Base-by-base conservation (phyloP, 1,140 invertebrate genomes). In the Micrasema minimum region DNA sequence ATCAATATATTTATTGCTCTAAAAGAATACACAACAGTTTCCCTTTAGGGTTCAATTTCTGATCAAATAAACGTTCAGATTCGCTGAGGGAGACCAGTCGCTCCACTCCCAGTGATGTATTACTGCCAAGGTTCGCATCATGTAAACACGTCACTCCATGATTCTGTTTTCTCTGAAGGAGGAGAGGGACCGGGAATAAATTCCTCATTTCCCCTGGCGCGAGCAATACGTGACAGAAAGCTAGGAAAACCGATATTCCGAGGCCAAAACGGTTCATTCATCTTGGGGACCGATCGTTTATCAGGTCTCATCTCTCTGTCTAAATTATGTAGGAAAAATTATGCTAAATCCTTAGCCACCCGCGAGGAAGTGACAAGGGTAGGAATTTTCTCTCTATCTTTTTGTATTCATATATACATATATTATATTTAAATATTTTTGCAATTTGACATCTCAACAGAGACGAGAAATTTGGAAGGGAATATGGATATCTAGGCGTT, bases 91-190 rank as follows among this genome's bases (percentile, higher is more conserved):
- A 14, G 18, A 14, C 41, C 41, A 43, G n/a, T n/a, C n/a, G n/a
- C n/a, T 45, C 11, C 11, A 12, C 11, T 5, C 41, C 3, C 11
- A 45, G 3, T 3, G 41, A 45, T 12, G 14, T 45, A 45, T 45
- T 45, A 45, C 2, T 45, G 41, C 11, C 11, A 16, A 16, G 14
- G 41, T 45, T 45, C 3, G 4, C 41, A 45, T 16, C 41, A 16
- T n/a, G 41, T 45, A 45, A 16, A 45, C 41, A 16, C 14, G 41
- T 45, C 41, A 45, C 41, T 16, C 41, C 41, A 45, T 45, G 41
- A 45, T 45, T 16, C 41, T 6, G 41, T 45, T 16, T 45, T 16
- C 41, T 16, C 14, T 12, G 11, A 45, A 16, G 11, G 14, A 45
- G 41, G 41, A 45, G 41, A 16, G 41, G 11, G 41, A n/a, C 3